Evolutionary conservation across 2,888 invertebrate species (phyloP), one percentile per base, ranked within the genome.

Genomic region (Acanthosepion lycidas): DNA sequence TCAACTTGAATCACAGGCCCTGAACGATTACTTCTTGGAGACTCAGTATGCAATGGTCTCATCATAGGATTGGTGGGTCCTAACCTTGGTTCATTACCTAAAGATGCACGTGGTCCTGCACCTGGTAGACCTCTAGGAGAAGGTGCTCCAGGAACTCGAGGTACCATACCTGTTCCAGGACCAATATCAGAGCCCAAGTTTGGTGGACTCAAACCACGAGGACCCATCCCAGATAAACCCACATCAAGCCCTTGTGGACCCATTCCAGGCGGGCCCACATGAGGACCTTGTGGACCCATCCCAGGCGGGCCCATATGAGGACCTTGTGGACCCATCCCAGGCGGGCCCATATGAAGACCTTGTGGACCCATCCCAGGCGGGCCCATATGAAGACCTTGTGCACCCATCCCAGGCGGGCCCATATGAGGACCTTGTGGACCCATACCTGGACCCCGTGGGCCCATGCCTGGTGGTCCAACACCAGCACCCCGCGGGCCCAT

Each of bases 21-120:
- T 78, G 78, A n/a, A n/a, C 18, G 78, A 33, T 78, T 78, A 53
- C 53, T 42, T 53, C 28, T 51, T 51, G 93, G 9, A 51, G 93
- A 33, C 33, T 28, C n/a, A 93, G 3, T 93, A 0, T 49, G 49
- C 33, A 93, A 28, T 48, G 93, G 53, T 51, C 93, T 51, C 28
- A 93, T 28, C 93, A 93, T 93, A n/a, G 93, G 93, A 53, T 93
- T 93, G n/a, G 23, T 12, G 15, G 78, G 78, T n/a, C 78, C 78
- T 78, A 64, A 64, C 78, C 78, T 64, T 64, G 26, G 8, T 64
- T 64, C 64, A 64, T 64, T 64, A 28, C 28, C 64, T 64, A 64
- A 64, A 78, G 78, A n/a, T 28, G 28, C 8, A n/a, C n/a, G n/a
- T 0, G 78, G 78, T 78, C 78, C n/a, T 33, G 33, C 18, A n/a